Conservation (phyloP, 2,888 invertebrate species). For the Ectemnius lituratus region DNA sequence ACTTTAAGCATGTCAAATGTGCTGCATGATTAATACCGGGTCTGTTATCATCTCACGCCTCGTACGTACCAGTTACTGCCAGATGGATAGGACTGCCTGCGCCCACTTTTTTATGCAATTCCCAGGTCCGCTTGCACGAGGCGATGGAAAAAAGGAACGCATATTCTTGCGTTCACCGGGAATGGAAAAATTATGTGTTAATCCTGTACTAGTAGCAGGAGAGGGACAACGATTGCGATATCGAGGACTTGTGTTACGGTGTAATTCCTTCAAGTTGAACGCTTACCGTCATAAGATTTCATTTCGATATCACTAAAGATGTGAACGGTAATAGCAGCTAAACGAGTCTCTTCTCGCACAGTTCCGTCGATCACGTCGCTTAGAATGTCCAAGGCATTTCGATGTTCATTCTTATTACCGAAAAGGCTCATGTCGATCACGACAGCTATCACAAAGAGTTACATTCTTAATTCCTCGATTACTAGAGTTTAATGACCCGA, state of each 20-base stretch:
- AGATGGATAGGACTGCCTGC: constrained; percentile 84
- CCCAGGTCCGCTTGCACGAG: constrained; percentile 88
- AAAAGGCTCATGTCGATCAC: constrained; percentile 86
- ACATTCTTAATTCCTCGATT: not conserved
- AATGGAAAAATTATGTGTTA: constrained; percentile 6
- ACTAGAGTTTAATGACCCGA: not conserved
- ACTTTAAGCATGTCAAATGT: not conserved
- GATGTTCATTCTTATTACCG: constrained; percentile 80
- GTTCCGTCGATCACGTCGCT: constrained; percentile 83
- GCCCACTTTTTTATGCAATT: constrained; percentile 82
- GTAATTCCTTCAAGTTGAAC: not conserved
- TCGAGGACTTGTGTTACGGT: not conserved
- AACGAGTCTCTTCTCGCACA: constrained; percentile 83
- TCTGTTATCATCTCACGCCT: not conserved
- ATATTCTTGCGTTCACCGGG: constrained; percentile 80
- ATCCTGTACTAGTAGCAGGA: no score
- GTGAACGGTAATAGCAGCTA: constrained; percentile 84
- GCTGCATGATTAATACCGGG: not conserved
- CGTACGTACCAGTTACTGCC: constrained; percentile 82
- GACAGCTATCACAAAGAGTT: constrained; percentile 80
- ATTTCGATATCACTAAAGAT: constrained; percentile 85
- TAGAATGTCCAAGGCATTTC: constrained; percentile 80
- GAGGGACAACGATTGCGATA: not conserved
- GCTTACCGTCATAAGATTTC: constrained; percentile 84
- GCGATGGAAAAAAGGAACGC: constrained; percentile 86